These are phyloP conservation scores for Sebastes dallii DNA, from an alignment of 2,797 vertebrate genomes.

Conservation along the genomic window DNA sequence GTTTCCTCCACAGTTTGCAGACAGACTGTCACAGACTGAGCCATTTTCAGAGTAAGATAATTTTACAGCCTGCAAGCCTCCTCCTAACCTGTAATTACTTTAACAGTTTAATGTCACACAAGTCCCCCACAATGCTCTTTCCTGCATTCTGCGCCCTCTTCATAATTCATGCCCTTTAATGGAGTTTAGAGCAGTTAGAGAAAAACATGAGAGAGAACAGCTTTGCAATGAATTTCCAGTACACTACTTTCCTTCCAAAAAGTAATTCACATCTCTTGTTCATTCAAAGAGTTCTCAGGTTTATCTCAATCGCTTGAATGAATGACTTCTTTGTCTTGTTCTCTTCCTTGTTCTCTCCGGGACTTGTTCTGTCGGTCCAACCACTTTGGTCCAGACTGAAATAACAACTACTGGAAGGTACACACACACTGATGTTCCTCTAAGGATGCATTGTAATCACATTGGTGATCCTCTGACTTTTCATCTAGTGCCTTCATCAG, in stretches of 20 bases:
- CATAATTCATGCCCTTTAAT: slow-evolving; percentile 68
- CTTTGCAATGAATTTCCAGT: slow-evolving; percentile 47
- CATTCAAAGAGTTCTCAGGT: background rate
- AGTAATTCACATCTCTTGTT: background rate
- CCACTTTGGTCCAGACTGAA: background rate
- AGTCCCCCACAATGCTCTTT: slow-evolving; percentile 54
- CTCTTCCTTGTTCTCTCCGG: background rate
- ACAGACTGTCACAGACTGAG: slow-evolving; percentile 46
- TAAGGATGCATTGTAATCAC: background rate
- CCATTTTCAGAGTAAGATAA: slow-evolving; percentile 52
- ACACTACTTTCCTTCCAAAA: slow-evolving; percentile 36
- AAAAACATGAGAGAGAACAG: slow-evolving; percentile 43
- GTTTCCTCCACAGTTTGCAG: slow-evolving; percentile 46
- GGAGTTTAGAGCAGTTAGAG: slow-evolving; percentile 46
- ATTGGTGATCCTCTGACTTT: background rate
- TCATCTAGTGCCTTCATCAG: background rate
- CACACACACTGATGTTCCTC: background rate
- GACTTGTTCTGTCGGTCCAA: background rate
- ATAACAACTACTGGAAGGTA: background rate
- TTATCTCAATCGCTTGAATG: background rate
- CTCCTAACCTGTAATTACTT: slow-evolving; percentile 72
- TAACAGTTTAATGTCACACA: slow-evolving; percentile 75
- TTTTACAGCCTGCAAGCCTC: slow-evolving; percentile 54
- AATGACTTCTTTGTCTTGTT: background rate
- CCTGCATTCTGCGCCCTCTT: slow-evolving; percentile 49